Evolutionary conservation across 64 coral and sea anemone genomes (phyloP), one percentile per base, ranked within the genome.

Genomic region (Montipora capricornis): DNA sequence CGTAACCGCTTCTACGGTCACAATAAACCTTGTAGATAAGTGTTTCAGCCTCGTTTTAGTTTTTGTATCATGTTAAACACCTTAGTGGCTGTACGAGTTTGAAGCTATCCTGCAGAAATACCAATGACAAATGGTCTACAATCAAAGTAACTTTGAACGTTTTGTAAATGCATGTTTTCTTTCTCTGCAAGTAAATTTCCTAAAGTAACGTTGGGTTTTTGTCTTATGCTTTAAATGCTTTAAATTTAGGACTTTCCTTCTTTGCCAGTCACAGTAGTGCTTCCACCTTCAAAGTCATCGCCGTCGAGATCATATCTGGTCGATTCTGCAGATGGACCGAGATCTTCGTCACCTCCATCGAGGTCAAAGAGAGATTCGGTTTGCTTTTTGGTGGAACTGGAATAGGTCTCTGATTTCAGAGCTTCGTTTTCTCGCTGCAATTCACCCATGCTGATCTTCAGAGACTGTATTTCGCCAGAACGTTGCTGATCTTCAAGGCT

Each of bases 401-500:
- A 74, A 49, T 60, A 77, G 4, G 50, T 50, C 16, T 79, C 55
- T 20, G 73, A 16, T 73, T 89, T 76, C 49, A 89, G 45, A 89
- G 87, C 76, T 64, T 77, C 58, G 15, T 89, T 89, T 60, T 89
- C 58, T 4, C 60, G 87, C 59, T 89, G 87, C 11, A 89, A 44
- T 8, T 37, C 37, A 19, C 9, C 20, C 47, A 74, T 50, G 47
- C n/a, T 88, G 8, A 74, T 44, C 50, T 88, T 73, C 14, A 88
- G 84, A 20, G 84, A 53, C 68, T 74, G 19, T 16, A 74, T 26
- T 74, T 74, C 84, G 44, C 37, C 84, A 89, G 61, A 76, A 74
- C 10, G 84, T 86, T 26, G 88, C 80, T n/a, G 88, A 75, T 71
- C 88, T 91, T 89, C 84, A 71, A 52, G 70, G 37, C 24, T 91